Evolutionary conservation across 2,888 invertebrate genomes (phyloP).

Genomic region (Bruchidius siliquastri): DNA sequence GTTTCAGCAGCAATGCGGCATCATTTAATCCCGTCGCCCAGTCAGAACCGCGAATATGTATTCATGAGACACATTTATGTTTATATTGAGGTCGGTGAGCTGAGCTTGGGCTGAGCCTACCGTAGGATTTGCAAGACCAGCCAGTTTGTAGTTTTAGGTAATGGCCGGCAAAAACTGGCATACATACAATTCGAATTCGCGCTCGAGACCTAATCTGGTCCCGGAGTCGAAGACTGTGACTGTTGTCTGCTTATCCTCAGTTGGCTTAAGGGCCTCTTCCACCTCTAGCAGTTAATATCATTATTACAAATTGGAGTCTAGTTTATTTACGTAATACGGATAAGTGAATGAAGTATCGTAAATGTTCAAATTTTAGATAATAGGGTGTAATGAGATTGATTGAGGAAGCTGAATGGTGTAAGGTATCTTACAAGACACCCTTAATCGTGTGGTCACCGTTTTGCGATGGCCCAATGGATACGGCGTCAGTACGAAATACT

Average conservation of each 20-base stretch:
- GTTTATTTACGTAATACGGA: too few relatives aligned
- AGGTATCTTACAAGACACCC: too few relatives aligned
- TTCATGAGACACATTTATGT: slow-evolving; percentile 38
- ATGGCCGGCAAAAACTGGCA: slow-evolving; percentile 43
- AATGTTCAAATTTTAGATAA: too few relatives aligned
- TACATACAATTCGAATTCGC: slow-evolving; percentile 31
- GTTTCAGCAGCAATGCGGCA: background rate
- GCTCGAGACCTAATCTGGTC: slow-evolving; percentile 32
- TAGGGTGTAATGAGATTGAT: too few relatives aligned
- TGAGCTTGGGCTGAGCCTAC: slow-evolving; percentile 27
- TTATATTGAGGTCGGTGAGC: slow-evolving; percentile 41
- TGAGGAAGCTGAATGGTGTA: too few relatives aligned
- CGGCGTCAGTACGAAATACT: too few relatives aligned
- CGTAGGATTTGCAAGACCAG: slow-evolving; percentile 38
- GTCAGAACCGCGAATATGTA: slow-evolving; percentile 13
- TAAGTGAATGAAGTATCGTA: too few relatives aligned
- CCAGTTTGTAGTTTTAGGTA: slow-evolving; percentile 43
- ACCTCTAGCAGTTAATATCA: background rate
- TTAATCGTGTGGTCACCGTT: too few relatives aligned
- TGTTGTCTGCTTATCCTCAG: slow-evolving; percentile 9
- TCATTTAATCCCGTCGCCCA: background rate
- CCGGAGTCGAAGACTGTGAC: slow-evolving; percentile 13
- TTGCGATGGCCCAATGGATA: too few relatives aligned
- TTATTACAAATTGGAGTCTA: too few relatives aligned
- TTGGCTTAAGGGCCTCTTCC: background rate